Percentiles rank a stretch among this genome's conserved stretches.
phyloP scores from a whole-genome alignment of 2,797 vertebrate species.

The Myotis myotis region DNA sequence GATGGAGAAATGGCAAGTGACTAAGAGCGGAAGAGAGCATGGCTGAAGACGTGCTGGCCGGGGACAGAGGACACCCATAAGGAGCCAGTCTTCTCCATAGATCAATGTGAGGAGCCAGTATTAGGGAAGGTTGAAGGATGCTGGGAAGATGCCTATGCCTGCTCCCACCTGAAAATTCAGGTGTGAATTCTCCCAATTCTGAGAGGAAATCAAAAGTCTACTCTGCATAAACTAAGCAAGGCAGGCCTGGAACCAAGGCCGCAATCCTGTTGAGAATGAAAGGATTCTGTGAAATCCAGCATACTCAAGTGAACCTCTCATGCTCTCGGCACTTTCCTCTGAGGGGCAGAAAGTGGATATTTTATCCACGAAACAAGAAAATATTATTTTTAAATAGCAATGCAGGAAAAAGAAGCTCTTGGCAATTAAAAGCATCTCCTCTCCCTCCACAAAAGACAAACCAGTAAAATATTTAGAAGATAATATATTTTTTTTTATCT shows the following conservation, averaged over 20 bases:
- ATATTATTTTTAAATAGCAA: background rate
- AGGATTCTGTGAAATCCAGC: background rate
- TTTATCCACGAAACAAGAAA: background rate
- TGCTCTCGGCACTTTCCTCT: background rate
- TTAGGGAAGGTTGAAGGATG: background rate
- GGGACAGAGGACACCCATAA: background rate
- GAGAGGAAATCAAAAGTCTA: background rate
- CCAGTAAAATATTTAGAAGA: slow-evolving; percentile 14
- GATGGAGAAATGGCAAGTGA: background rate
- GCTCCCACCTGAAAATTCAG: background rate
- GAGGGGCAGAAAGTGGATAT: background rate
- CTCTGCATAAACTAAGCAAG: background rate
- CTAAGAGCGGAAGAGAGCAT: background rate
- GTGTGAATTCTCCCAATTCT: background rate
- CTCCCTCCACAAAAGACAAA: background rate
- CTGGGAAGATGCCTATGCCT: background rate
- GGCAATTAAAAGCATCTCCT: background rate
- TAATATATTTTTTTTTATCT: background rate
- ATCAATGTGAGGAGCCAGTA: background rate
- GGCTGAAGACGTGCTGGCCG: background rate
- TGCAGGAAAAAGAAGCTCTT: background rate
- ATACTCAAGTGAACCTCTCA: background rate
- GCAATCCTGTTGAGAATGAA: background rate
- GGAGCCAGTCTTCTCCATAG: background rate
- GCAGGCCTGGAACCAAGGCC: too few relatives aligned